Base-by-base conservation (phyloP, 2,888 invertebrate genomes). In the Blera fallax region DNA sequence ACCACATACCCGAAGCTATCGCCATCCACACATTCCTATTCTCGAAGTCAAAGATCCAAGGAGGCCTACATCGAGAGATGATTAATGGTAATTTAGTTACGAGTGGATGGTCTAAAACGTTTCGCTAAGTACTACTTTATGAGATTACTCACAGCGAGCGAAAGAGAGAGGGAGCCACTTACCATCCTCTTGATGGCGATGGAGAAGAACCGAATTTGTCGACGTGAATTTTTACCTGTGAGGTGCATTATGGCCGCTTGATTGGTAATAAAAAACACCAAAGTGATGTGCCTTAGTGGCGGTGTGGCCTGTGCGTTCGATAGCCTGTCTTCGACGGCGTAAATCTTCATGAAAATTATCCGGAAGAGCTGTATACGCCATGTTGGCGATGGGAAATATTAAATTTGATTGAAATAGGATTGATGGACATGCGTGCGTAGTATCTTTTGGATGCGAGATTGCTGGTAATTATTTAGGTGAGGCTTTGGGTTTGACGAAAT, bases 221-320 rank as follows among this genome's bases (percentile, higher is more conserved):
- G n/a, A n/a, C n/a, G n/a, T n/a, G n/a, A n/a, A n/a, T n/a, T n/a
- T n/a, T n/a, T 32, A 21, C 21, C 64, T 50, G 37, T 8, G 70
- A 40, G 56, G 50, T 50, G 70, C 70, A 64, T 72, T 78, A 10
- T 24, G 24, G 24, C 24, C 2, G 65, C 32, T 21, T 72, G 50
- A 78, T 78, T 82, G 82, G 70, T 37, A 72, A 58, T 72, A 72
- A 60, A 58, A 72, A 50, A 52, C 72, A 24, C 43, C 65, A 62
- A 69, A 79, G 70, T 50, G 72, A 34, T 34, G 18, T 14, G 43
- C 48, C 14, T 52, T 40, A 18, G 48, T 18, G 24, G 24, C 18
- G 67, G 37, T 56, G 64, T 24, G 72, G 58, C 50, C 65, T 24
- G 50, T 50, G 14, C 27, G 34, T 54, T 10, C 11, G 52, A 18